Evolutionary conservation across 2,888 invertebrate genomes (phyloP).

Genomic region (Mimachlamys varia): DNA sequence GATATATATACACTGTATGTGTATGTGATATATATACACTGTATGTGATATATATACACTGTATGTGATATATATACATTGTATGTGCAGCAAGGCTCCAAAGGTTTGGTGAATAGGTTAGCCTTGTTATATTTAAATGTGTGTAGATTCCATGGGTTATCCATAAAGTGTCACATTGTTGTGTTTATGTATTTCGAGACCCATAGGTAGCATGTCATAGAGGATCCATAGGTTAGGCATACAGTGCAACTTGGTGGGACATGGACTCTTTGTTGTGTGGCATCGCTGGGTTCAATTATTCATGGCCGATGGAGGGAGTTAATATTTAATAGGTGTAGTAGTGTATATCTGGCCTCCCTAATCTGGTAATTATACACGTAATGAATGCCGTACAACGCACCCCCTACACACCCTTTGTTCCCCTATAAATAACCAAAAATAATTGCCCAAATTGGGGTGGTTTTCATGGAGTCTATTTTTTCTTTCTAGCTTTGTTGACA

Average conservation of each 20-base stretch:
- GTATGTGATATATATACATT: too few relatives aligned
- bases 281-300: conserved; percentile 1
- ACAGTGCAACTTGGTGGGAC: conserved; percentile 18
- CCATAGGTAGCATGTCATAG: neutral
- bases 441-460: conserved; percentile 26
- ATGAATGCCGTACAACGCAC: neutral
- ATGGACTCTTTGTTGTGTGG: conserved; percentile 19
- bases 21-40: too few relatives aligned
- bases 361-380: conserved; percentile 20
- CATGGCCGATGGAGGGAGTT: neutral
- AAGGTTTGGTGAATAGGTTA: too few relatives aligned
- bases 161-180: too few relatives aligned
- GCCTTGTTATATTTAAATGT: too few relatives aligned
- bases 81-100: too few relatives aligned
- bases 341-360: conserved; percentile 34
- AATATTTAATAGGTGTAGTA: conserved; percentile 30
- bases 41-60: too few relatives aligned
- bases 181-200: neutral
- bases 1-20: too few relatives aligned
- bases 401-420: conserved; percentile 20
- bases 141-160: too few relatives aligned
- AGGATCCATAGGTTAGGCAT: conserved; percentile 10
- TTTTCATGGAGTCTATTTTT: neutral
- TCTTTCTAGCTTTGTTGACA: neutral
- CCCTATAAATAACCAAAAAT: conserved; percentile 15